Base-by-base conservation (phyloP, 1,140 invertebrate species). In the Aleiodes sp. region DNA sequence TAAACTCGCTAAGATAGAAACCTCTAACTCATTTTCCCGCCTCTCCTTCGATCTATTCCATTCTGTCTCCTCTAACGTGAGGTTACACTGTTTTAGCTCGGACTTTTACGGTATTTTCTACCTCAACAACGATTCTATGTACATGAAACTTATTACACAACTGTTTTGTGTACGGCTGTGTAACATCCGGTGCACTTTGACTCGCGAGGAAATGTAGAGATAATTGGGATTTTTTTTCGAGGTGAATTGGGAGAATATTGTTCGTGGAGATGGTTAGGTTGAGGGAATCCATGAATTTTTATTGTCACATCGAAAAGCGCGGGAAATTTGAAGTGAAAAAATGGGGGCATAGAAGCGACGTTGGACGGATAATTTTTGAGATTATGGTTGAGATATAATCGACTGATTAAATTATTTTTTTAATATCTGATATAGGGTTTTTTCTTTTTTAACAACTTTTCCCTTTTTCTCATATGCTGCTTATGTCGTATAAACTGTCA, bases 101-200 rank as follows among this genome's bases (percentile, higher is more conserved):
- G 16, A n/a, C 46, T 52, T 52, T 24, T 52, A 52, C 46, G 46
- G 46, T 16, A 52, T n/a, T 52, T 52, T 52, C 46, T 9, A 52
- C n/a, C 21, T 24, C 16, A n/a, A n/a, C 19, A 12, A 21, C 12
- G 46, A 52, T 52, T 52, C 46, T 24, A n/a, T 21, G 46, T 24
- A 52, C 46, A 52, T 52, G 46, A 16, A 16, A 52, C n/a, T n/a
- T 52, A 52, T 52, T 52, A 16, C 46, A 52, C 46, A 52, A 52
- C 46, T 24, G 19, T 6, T 21, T 52, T 52, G 21, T 52, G 21
- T 52, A 24, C 39, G 19, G 46, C 19, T 16, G 16, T 52, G 26
- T 26, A 52, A 52, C 46, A 52, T 52, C 46, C 46, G 46, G 46
- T 21, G 46, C 46, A 52, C 46, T 52, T 52, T 52, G 46, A 52